Evolutionary conservation across 1,140 invertebrate genomes (phyloP).

Genomic region (Drosophila jambulina): DNA sequence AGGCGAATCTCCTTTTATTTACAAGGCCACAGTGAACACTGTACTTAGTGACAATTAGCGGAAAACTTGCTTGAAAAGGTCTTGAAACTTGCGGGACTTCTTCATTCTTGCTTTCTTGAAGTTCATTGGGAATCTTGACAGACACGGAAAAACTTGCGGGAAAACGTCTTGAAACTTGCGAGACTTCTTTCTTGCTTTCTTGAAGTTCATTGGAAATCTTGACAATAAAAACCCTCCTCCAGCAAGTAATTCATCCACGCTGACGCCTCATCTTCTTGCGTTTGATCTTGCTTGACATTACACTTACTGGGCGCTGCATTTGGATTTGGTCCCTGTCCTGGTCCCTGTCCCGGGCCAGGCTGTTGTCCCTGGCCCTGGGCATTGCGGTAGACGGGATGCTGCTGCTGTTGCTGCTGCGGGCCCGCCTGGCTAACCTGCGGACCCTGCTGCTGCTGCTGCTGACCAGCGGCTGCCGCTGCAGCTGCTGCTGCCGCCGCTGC

Average conservation of each 20-base stretch:
- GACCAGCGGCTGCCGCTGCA: slow-evolving; percentile 83
- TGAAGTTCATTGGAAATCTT: not conserved
- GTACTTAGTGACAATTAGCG: not conserved
- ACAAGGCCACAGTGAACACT: not conserved
- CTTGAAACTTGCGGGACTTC: not conserved
- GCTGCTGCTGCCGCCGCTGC: slow-evolving; percentile 48
- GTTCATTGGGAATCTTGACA: no score
- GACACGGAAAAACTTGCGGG: not conserved
- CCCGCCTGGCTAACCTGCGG: slow-evolving; percentile 47
- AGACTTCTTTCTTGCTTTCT: not conserved
- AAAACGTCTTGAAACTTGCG: not conserved
- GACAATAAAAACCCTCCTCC: not conserved
- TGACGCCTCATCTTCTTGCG: not conserved
- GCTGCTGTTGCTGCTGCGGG: slow-evolving; percentile 67
- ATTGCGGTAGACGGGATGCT: slow-evolving; percentile 59
- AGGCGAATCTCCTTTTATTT: not conserved
- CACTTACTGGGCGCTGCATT: slow-evolving; percentile 76
- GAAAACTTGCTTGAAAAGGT: not conserved
- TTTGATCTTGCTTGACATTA: slow-evolving; percentile 42
- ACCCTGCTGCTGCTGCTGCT: slow-evolving; percentile 56
- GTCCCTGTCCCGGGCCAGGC: slow-evolving; percentile 49
- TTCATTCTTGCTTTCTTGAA: not conserved
- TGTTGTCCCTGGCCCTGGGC: slow-evolving; percentile 57
- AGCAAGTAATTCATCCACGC: not conserved
- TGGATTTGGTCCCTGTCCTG: slow-evolving; percentile 50